A percentile compares a stretch with the other conserved stretches of the same genome.
Conservation (phyloP, 2,888 invertebrate species). For the Leucophenga montana region DNA sequence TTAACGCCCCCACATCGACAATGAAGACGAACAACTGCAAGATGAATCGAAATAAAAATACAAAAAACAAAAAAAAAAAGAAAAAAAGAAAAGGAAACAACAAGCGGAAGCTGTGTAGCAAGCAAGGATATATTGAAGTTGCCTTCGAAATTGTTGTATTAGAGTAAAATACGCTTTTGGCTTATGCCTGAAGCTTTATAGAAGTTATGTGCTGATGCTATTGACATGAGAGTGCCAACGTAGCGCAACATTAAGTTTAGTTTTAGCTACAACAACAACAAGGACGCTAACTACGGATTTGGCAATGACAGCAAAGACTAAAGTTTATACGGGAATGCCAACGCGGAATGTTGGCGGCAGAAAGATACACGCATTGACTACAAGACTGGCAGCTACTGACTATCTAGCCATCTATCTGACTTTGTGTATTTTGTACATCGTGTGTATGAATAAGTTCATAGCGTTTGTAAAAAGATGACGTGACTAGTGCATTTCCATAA, state of each 20-base stretch:
- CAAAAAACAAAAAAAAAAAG: neutral
- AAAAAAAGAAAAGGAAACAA: neutral
- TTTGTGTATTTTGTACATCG: too few species aligned
- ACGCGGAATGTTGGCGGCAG: too few species aligned
- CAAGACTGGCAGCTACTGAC: conserved; percentile 10
- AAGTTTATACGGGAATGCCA: neutral
- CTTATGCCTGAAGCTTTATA: neutral
- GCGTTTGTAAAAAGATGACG: too few species aligned
- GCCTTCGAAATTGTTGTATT: conserved; percentile 17
- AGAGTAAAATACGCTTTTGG: conserved; percentile 16
- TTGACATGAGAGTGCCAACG: conserved; percentile 43
- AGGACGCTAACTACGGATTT: conserved; percentile 49
- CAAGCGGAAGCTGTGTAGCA: neutral
- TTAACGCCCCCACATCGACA: conserved; percentile 62
- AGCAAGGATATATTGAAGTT: conserved; percentile 2
- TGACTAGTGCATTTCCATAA: too few species aligned
- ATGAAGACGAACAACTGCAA: conserved; percentile 29
- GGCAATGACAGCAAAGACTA: conserved; percentile 56
- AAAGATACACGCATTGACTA: too few species aligned
- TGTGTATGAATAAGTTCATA: too few species aligned
- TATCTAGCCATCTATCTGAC: too few species aligned
- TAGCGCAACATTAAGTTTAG: conserved; percentile 18
- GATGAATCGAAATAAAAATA: too few species aligned
- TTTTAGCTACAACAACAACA: conserved; percentile 16
- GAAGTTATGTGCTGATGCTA: conserved; percentile 31